Evolutionary conservation across 2,797 vertebrate species (phyloP).

Genomic region (Tenualosa ilisha): DNA sequence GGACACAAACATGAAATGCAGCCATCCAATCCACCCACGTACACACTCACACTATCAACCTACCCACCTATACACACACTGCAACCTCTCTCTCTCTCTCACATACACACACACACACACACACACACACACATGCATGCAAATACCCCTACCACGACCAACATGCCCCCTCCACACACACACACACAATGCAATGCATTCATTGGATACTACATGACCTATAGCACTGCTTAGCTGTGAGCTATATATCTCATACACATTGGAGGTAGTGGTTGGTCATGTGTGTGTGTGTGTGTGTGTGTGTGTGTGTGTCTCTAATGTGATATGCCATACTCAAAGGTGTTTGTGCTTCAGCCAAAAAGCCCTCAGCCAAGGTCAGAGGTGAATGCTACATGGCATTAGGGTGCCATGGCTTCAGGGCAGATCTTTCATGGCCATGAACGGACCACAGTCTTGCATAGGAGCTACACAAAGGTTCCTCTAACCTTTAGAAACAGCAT

Average conservation of each 20-base stretch:
- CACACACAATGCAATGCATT: constrained; percentile 12
- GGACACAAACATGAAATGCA: no score
- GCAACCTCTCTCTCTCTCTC: background rate
- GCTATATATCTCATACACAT: background rate
- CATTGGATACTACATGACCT: no score
- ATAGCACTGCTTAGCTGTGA: no score
- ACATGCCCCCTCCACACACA: background rate
- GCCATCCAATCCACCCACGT: no score
- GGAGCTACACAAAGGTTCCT: background rate
- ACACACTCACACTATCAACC: no score
- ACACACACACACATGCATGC: background rate
- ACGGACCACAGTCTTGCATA: background rate
- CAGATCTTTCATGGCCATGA: background rate
- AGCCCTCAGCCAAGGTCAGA: background rate
- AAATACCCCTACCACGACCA: background rate
- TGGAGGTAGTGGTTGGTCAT: background rate
- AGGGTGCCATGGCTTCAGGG: background rate
- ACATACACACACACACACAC: background rate
- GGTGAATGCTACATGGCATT: background rate
- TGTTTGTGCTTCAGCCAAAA: background rate
- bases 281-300: background rate
- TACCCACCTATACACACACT: no score
- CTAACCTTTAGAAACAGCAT: background rate
- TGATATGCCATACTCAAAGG: no score
- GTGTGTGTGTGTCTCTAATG: background rate